Evolutionary conservation across 2,113 vertebrate genomes (phyloP).

Genomic region (Dipodomys ordii): DNA sequence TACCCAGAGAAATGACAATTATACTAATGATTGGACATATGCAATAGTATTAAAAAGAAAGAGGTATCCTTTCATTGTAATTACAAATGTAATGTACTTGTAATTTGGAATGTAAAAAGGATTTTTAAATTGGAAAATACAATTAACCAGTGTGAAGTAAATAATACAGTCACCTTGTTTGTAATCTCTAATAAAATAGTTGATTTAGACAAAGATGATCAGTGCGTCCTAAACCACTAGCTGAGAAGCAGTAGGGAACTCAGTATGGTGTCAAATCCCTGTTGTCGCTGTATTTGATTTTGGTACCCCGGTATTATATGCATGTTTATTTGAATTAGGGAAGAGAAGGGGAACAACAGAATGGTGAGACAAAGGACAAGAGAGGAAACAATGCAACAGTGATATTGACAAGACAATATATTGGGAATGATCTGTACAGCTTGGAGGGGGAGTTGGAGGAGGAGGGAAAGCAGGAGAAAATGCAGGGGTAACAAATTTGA

Average conservation of each 20-base stretch:
- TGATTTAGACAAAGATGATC: background rate
- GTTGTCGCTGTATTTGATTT: no score
- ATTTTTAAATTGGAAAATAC: background rate
- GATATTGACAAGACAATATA: no score
- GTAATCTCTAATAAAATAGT: conserved; percentile 13
- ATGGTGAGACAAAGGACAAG: no score
- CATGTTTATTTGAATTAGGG: no score
- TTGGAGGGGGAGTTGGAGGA: no score
- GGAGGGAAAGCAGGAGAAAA: no score
- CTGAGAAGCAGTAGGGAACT: background rate
- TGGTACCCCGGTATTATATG: no score
- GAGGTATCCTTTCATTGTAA: background rate
- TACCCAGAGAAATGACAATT: background rate
- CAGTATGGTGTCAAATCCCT: background rate
- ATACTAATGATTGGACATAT: background rate
- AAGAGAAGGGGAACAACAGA: no score
- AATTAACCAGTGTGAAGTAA: conserved; percentile 24
- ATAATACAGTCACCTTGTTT: background rate
- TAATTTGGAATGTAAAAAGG: background rate
- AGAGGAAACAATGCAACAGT: no score
- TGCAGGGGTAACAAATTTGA: no score
- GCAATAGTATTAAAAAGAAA: conserved; percentile 11
- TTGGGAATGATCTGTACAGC: no score
- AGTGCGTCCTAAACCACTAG: background rate
- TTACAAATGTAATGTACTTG: background rate